phyloP scores from a whole-genome alignment of 2,797 vertebrate genomes.

The Vespertilio murinus region DNA sequence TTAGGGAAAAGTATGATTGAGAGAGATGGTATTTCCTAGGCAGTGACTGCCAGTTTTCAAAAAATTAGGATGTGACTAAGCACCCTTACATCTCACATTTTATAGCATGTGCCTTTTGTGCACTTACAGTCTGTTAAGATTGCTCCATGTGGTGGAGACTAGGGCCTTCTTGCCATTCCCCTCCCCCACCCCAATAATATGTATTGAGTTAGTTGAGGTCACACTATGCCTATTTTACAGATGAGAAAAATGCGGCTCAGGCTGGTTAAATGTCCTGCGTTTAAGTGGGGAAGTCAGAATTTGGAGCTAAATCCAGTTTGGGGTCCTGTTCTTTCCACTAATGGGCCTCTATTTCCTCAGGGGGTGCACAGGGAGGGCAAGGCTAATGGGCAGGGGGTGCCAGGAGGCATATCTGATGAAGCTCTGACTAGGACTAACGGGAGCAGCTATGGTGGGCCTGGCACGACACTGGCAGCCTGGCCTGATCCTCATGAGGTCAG shows the following conservation, averaged over 20 bases:
- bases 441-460: neutral
- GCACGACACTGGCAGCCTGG: neutral
- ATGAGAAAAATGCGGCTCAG: neutral
- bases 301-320: neutral
- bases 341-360: neutral
- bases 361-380: rapidly evolving
- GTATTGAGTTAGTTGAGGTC: neutral
- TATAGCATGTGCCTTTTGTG: neutral
- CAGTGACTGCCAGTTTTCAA: neutral
- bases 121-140: too few relatives aligned
- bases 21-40: neutral
- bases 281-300: neutral
- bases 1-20: neutral
- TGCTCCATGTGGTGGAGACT: neutral
- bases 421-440: neutral
- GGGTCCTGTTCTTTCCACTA: neutral
- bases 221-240: neutral
- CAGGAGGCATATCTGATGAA: neutral
- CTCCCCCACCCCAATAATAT: neutral
- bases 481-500: too few relatives aligned
- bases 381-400: neutral
- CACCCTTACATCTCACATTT: neutral
- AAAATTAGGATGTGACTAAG: neutral
- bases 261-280: neutral
- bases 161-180: neutral